Evolutionary conservation across 2,797 vertebrate species (phyloP).

Genomic region (Sebastiscus tertius): DNA sequence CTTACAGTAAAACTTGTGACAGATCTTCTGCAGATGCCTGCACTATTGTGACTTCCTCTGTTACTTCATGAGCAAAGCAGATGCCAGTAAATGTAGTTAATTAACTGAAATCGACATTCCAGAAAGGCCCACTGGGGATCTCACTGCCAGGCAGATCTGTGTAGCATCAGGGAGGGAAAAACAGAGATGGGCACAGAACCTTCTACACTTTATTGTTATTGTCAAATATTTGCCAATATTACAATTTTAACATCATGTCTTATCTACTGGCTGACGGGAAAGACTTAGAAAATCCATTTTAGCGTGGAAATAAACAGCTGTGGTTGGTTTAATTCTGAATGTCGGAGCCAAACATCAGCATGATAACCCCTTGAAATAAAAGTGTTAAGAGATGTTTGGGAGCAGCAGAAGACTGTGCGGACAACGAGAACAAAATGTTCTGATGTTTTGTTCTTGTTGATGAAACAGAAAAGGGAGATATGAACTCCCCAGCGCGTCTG

Average conservation of each 20-base stretch:
- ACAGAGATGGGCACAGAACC: constrained; percentile 13
- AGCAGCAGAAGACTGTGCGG: not conserved
- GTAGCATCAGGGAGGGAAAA: constrained; percentile 18
- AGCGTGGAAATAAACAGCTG: not conserved
- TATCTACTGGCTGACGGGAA: not conserved
- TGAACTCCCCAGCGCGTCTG: constrained; percentile 8
- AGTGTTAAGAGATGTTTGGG: constrained; percentile 3
- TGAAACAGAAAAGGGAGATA: constrained; percentile 32
- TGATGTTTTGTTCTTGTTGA: constrained; percentile 23
- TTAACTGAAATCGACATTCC: constrained; percentile 79
- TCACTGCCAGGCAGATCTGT: constrained; percentile 40
- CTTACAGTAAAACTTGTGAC: constrained; percentile 42
- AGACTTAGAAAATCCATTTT: not conserved
- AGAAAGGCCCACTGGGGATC: constrained; percentile 70
- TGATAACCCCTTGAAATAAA: not conserved
- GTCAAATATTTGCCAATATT: not conserved
- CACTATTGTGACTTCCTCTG: constrained; percentile 48
- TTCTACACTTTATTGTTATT: not conserved
- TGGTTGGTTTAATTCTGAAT: not conserved
- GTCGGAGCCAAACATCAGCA: not conserved
- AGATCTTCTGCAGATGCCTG: constrained; percentile 47
- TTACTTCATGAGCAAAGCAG: constrained; percentile 68
- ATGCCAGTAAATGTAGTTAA: constrained; percentile 76
- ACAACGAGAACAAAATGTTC: constrained; percentile 23
- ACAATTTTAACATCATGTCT: not conserved